These are phyloP conservation scores for Cebidichthys violaceus DNA, from an alignment of 2,113 vertebrate species.

Conservation along the genomic window DNA sequence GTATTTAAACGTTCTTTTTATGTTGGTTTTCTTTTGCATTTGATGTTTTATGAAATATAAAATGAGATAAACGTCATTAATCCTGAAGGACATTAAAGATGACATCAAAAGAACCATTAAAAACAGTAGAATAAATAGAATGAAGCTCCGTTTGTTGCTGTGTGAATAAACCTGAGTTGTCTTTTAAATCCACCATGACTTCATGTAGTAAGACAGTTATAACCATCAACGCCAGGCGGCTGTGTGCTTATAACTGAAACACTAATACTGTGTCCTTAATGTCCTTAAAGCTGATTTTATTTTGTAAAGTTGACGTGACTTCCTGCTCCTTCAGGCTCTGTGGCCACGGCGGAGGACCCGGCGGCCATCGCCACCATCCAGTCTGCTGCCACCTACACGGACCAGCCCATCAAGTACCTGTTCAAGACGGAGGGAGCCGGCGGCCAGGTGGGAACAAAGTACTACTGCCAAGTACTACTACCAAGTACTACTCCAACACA, in stretches of 20 bases:
- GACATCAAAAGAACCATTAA: no score
- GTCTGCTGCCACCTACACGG: constrained; percentile 90
- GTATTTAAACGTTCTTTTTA: no score
- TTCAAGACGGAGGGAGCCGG: constrained; percentile 94
- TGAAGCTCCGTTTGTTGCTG: no score
- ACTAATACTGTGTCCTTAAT: neutral
- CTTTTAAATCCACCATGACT: neutral
- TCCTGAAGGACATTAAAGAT: no score
- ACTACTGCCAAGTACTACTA: no score
- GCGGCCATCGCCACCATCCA: constrained; percentile 94
- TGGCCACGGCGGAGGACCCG: constrained; percentile 92
- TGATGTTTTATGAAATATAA: no score
- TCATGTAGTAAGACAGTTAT: neutral
- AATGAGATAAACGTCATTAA: no score
- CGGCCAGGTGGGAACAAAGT: no score
- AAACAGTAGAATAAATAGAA: no score
- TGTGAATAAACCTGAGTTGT: no score
- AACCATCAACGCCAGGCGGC: neutral
- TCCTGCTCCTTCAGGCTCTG: constrained; percentile 83
- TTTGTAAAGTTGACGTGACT: neutral
- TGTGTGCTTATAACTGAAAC: neutral
- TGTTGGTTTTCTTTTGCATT: no score
- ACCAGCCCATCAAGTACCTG: constrained; percentile 93
- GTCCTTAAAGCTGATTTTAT: neutral
- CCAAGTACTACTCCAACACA: no score